Base-by-base conservation (phyloP, 2,888 invertebrate genomes). In the Rhagonycha fulva region DNA sequence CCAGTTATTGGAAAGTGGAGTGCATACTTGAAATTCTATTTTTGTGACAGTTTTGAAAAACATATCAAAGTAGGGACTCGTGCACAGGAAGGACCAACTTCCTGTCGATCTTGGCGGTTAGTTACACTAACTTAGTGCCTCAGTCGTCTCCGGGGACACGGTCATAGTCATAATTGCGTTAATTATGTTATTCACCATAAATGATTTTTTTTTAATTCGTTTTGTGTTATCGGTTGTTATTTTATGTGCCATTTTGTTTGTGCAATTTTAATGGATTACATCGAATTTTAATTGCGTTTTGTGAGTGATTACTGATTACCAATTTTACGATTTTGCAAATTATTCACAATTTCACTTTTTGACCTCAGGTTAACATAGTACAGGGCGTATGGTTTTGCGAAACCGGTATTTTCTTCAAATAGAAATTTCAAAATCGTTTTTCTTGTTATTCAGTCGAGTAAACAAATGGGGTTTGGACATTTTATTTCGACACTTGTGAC, bases 1-100 rank as follows among this genome's bases (percentile, higher is more conserved):
- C n/a, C 47, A 47, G 47, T 47, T 47, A 47, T 47, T 47, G 47
- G 47, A 47, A 47, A 47, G 9, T 47, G 7, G 47, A 47, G 47
- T 75, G 75, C 68, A 62, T 9, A 26, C 14, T 23, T 11, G 66
- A 14, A 69, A 14, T 70, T 70, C 81, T 81, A 81, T 82, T 81
- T 82, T 81, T 81, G 78, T 79, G 74, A 75, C 74, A 70, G 67
- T 71, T 80, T 81, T 81, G 81, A 76, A 78, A 79, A 79, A 80
- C 79, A 80, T 80, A 81, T 81, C 81, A 77, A 80, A 78, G 78
- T 72, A 76, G 78, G 81, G 80, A 80, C 75, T 76, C 76, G 68
- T 75, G 68, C 77, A 82, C 83, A 84, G 82, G 83, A 84, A 84
- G 83, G 81, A 82, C 80, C 80, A 77, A 80, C 83, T 84, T 84